Percentiles rank a stretch among this genome's conserved stretches.
Conservation (phyloP, 2,113 vertebrate species). For the Prietella phreatophila region DNA sequence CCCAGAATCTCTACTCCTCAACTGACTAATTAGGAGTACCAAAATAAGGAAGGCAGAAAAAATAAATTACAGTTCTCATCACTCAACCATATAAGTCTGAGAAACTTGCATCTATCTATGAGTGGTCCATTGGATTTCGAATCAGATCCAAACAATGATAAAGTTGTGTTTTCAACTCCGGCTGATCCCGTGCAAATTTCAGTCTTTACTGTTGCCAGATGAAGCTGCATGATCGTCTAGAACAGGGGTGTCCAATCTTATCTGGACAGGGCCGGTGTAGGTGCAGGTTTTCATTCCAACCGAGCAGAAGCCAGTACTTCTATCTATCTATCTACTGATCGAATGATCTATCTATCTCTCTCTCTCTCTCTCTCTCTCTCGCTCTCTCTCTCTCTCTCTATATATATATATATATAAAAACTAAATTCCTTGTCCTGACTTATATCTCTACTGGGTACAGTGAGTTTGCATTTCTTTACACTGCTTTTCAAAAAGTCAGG, state of each 20-base stretch:
- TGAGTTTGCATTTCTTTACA: neutral
- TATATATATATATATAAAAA: too few species aligned
- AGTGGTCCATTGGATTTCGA: neutral
- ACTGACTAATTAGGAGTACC: too few species aligned
- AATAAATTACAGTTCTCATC: neutral
- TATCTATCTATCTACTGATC: too few species aligned
- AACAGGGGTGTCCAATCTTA: too few species aligned
- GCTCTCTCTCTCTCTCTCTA: rapidly evolving
- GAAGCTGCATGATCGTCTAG: neutral
- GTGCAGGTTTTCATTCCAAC: too few species aligned
- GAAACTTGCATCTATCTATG: neutral
- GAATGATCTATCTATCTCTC: too few species aligned
- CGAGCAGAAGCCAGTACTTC: too few species aligned
- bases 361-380: too few species aligned
- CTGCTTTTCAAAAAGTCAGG: neutral
- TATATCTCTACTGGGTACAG: neutral
- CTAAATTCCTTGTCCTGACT: too few species aligned
- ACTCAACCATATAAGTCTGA: neutral
- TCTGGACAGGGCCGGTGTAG: too few species aligned
- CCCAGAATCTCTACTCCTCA: too few species aligned
- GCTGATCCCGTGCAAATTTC: neutral
- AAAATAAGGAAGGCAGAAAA: too few species aligned
- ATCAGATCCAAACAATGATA: neutral
- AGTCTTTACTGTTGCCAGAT: neutral
- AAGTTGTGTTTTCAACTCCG: neutral